Percentiles rank a stretch among this genome's conserved stretches.
Conservation (phyloP, 2,797 vertebrate genomes). For the Silurus aristotelis region DNA sequence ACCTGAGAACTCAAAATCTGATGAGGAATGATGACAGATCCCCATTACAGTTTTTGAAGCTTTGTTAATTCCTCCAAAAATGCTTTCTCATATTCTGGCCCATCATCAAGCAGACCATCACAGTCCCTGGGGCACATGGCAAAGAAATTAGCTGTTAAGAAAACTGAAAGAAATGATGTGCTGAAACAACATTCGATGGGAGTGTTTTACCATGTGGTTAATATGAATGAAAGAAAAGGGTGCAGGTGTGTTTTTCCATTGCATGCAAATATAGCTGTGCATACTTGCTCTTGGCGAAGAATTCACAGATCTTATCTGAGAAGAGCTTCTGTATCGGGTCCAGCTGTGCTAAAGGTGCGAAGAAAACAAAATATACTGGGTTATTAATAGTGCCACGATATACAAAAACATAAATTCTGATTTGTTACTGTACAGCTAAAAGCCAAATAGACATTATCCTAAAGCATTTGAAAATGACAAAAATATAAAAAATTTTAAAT, state of each 20-base stretch:
- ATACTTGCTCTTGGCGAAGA: constrained; percentile 77
- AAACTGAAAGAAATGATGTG: constrained; percentile 42
- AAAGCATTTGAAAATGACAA: neutral
- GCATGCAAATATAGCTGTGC: constrained; percentile 37
- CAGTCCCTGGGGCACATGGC: neutral
- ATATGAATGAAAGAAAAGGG: constrained; percentile 17
- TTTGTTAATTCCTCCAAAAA: constrained; percentile 72
- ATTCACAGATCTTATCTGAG: constrained; percentile 60
- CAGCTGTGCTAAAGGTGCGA: neutral
- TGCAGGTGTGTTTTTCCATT: neutral
- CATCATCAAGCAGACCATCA: constrained; percentile 70
- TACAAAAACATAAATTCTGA: neutral
- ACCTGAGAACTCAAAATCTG: constrained; percentile 77
- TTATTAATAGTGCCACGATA: neutral
- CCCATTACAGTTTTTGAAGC: constrained; percentile 80
- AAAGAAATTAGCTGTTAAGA: neutral
- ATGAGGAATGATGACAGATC: constrained; percentile 82
- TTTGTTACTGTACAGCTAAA: too few relatives aligned
- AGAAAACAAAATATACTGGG: neutral
- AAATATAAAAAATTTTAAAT: neutral
- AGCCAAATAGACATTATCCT: neutral
- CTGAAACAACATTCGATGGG: neutral
- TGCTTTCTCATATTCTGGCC: neutral
- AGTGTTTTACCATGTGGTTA: neutral
- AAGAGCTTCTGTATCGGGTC: constrained; percentile 5